Evolutionary conservation across 2,888 invertebrate species (phyloP).

Genomic region (Agrilus mali): DNA sequence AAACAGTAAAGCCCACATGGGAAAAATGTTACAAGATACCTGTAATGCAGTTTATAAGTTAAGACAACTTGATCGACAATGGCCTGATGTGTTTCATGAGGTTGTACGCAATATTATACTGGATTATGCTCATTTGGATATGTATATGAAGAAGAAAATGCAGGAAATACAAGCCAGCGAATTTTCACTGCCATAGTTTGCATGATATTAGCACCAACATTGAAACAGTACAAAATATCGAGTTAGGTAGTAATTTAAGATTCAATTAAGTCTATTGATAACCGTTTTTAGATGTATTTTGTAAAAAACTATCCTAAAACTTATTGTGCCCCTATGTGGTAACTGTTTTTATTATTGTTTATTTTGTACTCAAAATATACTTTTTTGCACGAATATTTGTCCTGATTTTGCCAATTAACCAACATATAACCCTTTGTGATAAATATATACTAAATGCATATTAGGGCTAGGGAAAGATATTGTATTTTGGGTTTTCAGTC

Average conservation of each 20-base stretch:
- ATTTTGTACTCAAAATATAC: too few relatives aligned
- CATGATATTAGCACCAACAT: conserved; percentile 8
- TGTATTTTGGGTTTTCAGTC: too few relatives aligned
- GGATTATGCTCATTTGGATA: conserved; percentile 71
- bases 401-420: too few relatives aligned
- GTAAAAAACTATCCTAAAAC: too few relatives aligned
- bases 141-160: conserved; percentile 61
- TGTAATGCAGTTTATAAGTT: conserved; percentile 67
- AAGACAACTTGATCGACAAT: conserved; percentile 58
- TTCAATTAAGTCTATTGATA: too few relatives aligned
- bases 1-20: conserved; percentile 58
- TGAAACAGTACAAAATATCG: conserved; percentile 10
- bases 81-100: conserved; percentile 65
- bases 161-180: conserved; percentile 32
- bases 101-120: conserved; percentile 64
- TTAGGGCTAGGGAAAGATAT: too few relatives aligned
- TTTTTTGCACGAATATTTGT: too few relatives aligned
- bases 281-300: too few relatives aligned
- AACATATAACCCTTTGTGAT: too few relatives aligned
- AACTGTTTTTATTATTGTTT: too few relatives aligned
- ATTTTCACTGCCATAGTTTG: conserved; percentile 8
- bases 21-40: conserved; percentile 57
- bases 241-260: background rate
- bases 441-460: too few relatives aligned
- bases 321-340: too few relatives aligned